These are phyloP conservation scores for Malacosoma neustria DNA, from an alignment of 2,888 invertebrate species.

Conservation along the genomic window DNA sequence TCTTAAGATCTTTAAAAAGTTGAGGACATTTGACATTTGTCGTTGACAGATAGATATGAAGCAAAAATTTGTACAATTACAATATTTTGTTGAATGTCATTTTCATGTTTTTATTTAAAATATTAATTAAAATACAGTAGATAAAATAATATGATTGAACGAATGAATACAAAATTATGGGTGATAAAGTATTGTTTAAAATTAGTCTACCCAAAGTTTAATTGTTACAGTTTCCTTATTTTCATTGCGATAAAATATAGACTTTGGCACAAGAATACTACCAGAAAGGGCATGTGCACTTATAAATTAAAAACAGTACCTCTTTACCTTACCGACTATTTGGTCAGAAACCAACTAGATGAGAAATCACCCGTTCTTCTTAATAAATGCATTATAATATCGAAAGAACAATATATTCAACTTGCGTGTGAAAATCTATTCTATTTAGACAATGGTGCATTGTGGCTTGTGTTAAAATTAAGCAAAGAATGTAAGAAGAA, in stretches of 20 bases:
- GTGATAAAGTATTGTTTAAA: slow-evolving; percentile 61
- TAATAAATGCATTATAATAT: slow-evolving; percentile 53
- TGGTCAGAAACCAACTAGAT: slow-evolving; percentile 36
- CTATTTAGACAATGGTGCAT: slow-evolving; percentile 55
- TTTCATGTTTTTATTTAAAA: slow-evolving; percentile 5
- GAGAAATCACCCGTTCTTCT: slow-evolving; percentile 36
- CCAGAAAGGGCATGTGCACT: slow-evolving; percentile 27
- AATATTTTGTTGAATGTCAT: slow-evolving; percentile 7
- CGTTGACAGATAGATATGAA: no score
- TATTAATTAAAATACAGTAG: slow-evolving; percentile 1
- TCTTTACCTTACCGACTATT: slow-evolving; percentile 24
- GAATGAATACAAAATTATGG: slow-evolving; percentile 46
- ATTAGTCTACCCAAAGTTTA: slow-evolving; percentile 64
- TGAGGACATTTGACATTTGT: no score
- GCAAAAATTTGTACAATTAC: neutral
- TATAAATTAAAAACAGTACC: slow-evolving; percentile 42
- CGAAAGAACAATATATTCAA: slow-evolving; percentile 51
- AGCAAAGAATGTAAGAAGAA: slow-evolving; percentile 34
- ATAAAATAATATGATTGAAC: slow-evolving; percentile 48
- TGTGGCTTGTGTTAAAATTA: slow-evolving; percentile 56
- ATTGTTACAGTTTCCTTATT: slow-evolving; percentile 50
- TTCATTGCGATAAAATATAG: slow-evolving; percentile 59
- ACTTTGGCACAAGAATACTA: slow-evolving; percentile 23
- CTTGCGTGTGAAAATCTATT: slow-evolving; percentile 60
- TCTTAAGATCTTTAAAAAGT: no score